Evolutionary conservation across 2,888 invertebrate species (phyloP).

Genomic region (Pilophorus perplexus): DNA sequence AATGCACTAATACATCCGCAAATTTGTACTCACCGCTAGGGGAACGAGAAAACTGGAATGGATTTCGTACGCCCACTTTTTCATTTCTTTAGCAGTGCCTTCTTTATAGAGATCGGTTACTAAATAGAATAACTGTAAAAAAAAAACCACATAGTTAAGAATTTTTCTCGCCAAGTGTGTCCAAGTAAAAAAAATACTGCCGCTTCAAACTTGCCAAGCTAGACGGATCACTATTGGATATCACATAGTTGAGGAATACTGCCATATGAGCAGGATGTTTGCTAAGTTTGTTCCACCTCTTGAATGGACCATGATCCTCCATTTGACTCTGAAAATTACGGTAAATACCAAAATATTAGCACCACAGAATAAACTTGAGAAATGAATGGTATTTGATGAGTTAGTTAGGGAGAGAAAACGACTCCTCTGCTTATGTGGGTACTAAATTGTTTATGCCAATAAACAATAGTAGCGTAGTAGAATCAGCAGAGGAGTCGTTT

Average conservation of each 20-base stretch:
- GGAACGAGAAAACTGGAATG: conserved; percentile 94
- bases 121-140: conserved; percentile 73
- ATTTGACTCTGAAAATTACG: conserved; percentile 62
- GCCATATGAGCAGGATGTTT: conserved; percentile 88
- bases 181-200: neutral
- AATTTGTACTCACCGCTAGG: conserved; percentile 65
- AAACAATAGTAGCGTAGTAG: too few species aligned
- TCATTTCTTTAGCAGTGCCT: conserved; percentile 83
- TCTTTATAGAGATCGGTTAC: conserved; percentile 87
- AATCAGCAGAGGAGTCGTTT: too few species aligned
- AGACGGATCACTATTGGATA: conserved; percentile 79
- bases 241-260: conserved; percentile 88
- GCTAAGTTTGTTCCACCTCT: conserved; percentile 74
- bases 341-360: neutral
- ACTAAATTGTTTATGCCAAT: too few species aligned
- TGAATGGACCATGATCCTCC: conserved; percentile 87
- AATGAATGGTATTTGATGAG: too few species aligned
- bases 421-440: too few species aligned
- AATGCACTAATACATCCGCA: too few species aligned
- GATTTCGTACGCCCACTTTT: conserved; percentile 98
- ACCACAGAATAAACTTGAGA: too few species aligned
- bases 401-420: too few species aligned
- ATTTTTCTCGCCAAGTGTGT: too few species aligned
- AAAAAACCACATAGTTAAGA: conserved; percentile 25
- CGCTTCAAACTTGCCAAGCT: conserved; percentile 58